Evolutionary conservation across 2,888 invertebrate species (phyloP).

Genomic region (Caenorhabditis sp.): DNA sequence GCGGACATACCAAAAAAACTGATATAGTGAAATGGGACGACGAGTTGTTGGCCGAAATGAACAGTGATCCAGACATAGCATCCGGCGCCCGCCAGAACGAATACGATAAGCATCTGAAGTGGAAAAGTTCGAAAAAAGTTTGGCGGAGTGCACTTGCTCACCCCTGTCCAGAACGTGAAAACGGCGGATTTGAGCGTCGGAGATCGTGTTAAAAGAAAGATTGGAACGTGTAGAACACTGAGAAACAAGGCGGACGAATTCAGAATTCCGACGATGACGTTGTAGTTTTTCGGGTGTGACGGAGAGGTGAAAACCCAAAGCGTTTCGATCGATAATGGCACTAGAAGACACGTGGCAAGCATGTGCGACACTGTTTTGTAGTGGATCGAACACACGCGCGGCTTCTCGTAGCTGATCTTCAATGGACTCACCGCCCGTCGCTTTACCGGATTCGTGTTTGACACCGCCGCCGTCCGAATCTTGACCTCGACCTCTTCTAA

Average conservation of each 20-base stretch:
- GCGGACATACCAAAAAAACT: not conserved
- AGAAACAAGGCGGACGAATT: not conserved
- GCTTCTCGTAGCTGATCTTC: constrained; percentile 12
- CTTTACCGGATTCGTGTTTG: too few species aligned
- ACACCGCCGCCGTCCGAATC: not conserved
- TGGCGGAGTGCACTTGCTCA: too few species aligned
- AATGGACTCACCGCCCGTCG: not conserved
- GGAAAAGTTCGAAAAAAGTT: not conserved
- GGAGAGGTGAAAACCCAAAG: not conserved
- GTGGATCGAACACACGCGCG: not conserved
- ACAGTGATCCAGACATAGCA: not conserved
- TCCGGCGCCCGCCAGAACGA: not conserved
- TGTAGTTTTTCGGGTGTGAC: not conserved
- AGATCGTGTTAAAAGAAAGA: not conserved
- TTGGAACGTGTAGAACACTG: not conserved
- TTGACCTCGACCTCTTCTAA: not conserved
- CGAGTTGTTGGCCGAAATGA: not conserved
- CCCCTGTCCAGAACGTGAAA: too few species aligned
- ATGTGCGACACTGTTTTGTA: constrained; percentile 4
- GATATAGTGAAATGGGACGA: not conserved
- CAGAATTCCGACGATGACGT: not conserved
- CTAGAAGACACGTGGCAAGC: not conserved
- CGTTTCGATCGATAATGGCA: not conserved
- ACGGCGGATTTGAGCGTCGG: too few species aligned
- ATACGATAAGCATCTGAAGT: not conserved